These are phyloP conservation scores for Tanytarsus gracilentus DNA, from an alignment of 2,888 invertebrate species.

Conservation along the genomic window DNA sequence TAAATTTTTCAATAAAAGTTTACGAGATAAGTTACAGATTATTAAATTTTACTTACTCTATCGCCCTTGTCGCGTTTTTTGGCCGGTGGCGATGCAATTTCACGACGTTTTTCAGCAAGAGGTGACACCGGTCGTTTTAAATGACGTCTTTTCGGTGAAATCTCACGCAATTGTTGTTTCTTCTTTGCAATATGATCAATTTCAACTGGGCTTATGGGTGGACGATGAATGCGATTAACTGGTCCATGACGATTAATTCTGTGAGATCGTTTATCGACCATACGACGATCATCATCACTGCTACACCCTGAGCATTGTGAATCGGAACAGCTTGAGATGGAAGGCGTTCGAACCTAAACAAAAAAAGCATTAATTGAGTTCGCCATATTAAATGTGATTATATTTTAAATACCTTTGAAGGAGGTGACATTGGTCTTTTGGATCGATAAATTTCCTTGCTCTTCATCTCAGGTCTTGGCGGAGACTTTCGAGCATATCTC, in stretches of 20 bases:
- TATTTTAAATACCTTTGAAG: slow-evolving; percentile 36
- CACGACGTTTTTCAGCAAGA: slow-evolving; percentile 41
- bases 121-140: slow-evolving; percentile 32
- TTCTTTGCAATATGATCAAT: slow-evolving; percentile 32
- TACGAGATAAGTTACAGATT: background rate
- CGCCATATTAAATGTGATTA: too few relatives aligned
- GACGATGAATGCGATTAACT: slow-evolving; percentile 33
- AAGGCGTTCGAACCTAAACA: slow-evolving; percentile 50
- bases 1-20: slow-evolving; percentile 30
- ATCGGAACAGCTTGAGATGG: slow-evolving; percentile 72
- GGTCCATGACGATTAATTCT: slow-evolving; percentile 11
- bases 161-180: background rate
- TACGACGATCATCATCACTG: slow-evolving; percentile 40
- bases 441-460: too few relatives aligned
- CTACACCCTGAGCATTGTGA: slow-evolving; percentile 79
- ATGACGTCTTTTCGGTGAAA: slow-evolving; percentile 7
- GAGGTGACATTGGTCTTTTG: slow-evolving; percentile 43
- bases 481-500: too few relatives aligned
- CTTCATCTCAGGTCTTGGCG: too few relatives aligned
- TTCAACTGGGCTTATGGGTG: slow-evolving; percentile 36
- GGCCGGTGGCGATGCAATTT: slow-evolving; percentile 39
- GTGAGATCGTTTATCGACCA: background rate
- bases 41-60: slow-evolving; percentile 40
- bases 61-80: slow-evolving; percentile 44
- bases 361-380: background rate